Base-by-base conservation (phyloP, 2,797 vertebrate genomes). In the Amazonetta brasiliensis region DNA sequence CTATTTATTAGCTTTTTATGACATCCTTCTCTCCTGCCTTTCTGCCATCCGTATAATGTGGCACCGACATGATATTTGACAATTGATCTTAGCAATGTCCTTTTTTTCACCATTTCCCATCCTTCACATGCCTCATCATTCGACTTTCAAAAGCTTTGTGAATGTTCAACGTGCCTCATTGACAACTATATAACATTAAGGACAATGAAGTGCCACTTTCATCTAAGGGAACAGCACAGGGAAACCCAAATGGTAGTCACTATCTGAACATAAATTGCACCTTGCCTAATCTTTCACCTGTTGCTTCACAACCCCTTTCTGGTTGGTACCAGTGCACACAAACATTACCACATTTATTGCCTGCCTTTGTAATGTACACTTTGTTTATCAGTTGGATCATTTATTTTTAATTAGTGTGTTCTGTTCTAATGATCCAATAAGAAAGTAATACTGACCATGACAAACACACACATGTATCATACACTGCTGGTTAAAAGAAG, bases 291-390 rank as follows among this genome's bases (percentile, higher is more conserved):
- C 84, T 92, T 94, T 84, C 22, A 28, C 20, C 22, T 77, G 54
- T 37, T 89, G 8, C 72, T 93, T 96, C 84, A 91, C 77, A 86
- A 72, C 78, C 22, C 14, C 18, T 79, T 33, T 5, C 31, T 97
- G 85, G 84, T 59, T 94, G 84, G 77, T 95, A 93, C 20, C 39
- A 7, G 6, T 15, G 30, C 78, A 79, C 80, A 62, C 6, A 72
- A 97, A 95, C 75, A 92, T 87, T 92, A 95, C 68, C 78, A 90
- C 37, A 6, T 95, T 94, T 93, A 92, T 97, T 95, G n/a, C 54
- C 79, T 94, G 76, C 75, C 89, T 95, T 96, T 94, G 56, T 95
- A 92, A 94, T 50, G 50, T 77, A 79, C 19, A 76, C 84, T 91
- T 94, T 76, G 93, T 63, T 93, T 95, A 90, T 37, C 72, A 85